Evolutionary conservation across 2,113 vertebrate species (phyloP), one percentile per base, ranked within the genome.

Genomic region (Strigops habroptila): DNA sequence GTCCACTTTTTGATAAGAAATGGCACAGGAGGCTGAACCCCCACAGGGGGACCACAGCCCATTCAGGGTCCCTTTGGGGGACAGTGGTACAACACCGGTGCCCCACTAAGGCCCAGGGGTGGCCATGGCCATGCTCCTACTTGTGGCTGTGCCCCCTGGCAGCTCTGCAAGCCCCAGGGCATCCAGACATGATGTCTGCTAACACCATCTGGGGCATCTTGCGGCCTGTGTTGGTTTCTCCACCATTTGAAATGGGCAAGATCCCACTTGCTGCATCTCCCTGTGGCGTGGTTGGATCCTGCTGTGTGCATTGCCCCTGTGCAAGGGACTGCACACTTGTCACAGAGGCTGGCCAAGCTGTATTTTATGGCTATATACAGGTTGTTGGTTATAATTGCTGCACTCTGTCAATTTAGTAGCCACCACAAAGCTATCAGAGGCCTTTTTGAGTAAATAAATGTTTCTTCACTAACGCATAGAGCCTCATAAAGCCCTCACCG

Each of bases 401-500:
- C 37, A 57, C 89, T 97, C 88, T 86, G 77, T 95, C 92, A 86
- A 60, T 95, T 96, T 91, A 96, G 91, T 76, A 52, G 94, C 31
- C 0, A 6, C 86, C 82, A 81, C 90, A 94, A 92, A 95, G 60
- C 95, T 96, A 96, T 96, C 94, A 86, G 87, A 94, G 77, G 75
- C 91, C 35, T 95, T 94, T 90, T 88, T 82, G 68, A 85, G 81
- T 96, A 95, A 95, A 96, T 97, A 95, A 95, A 94, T 91, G 74
- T 83, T 92, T 90, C 74, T 90, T 78, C 49, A 48, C 52, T 95
- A 91, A 92, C 1, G 2, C 4, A 5, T 35, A 30, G 55, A 78
- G 88, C 53, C 79, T 93, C 30, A 1, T 93, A 93, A 96, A 96
- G 59, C 60, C 60, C 88, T 87, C 41, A 12, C 57, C 1, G 3